Evolutionary conservation across 2,113 vertebrate species (phyloP).

Genomic region (Alligator sinensis): DNA sequence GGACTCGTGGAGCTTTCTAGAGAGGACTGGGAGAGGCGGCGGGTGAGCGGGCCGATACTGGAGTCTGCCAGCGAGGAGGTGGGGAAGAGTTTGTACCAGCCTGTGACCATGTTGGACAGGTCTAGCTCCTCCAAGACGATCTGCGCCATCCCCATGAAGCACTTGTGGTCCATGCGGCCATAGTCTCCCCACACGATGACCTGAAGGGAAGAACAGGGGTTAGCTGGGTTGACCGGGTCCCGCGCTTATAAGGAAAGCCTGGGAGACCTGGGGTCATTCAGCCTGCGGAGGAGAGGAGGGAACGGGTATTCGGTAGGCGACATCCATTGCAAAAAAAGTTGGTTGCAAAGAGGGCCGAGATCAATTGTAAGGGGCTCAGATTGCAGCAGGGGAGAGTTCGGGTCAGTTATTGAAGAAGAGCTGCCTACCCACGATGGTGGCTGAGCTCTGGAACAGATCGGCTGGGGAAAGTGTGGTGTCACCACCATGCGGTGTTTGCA

Average conservation of each 20-base stretch:
- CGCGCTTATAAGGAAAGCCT: accelerated
- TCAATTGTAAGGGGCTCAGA: too few species aligned
- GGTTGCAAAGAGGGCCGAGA: too few species aligned
- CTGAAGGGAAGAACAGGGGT: constrained; percentile 58
- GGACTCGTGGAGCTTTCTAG: constrained; percentile 98
- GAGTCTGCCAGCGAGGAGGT: constrained; percentile 96
- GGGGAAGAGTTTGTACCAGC: constrained; percentile 99
- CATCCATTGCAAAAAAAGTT: too few species aligned
- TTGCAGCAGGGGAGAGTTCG: too few species aligned
- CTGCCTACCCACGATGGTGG: too few species aligned
- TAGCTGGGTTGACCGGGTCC: neutral
- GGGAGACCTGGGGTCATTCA: accelerated
- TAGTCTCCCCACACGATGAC: constrained; percentile 99
- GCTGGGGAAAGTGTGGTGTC: too few species aligned
- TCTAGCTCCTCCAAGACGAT: constrained; percentile 98
- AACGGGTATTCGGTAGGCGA: accelerated
- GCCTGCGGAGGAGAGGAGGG: accelerated
- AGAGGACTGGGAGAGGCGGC: constrained; percentile 96
- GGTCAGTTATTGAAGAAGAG: too few species aligned
- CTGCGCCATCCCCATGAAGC: constrained; percentile 99
- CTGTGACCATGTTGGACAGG: constrained; percentile 86
- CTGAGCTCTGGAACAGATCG: too few species aligned
- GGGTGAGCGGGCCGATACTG: constrained; percentile 92
- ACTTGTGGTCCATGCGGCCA: constrained; percentile 99
- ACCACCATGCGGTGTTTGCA: too few species aligned